phyloP scores from a whole-genome alignment of 1,140 invertebrate genomes.

The Drosophila jambulina region DNA sequence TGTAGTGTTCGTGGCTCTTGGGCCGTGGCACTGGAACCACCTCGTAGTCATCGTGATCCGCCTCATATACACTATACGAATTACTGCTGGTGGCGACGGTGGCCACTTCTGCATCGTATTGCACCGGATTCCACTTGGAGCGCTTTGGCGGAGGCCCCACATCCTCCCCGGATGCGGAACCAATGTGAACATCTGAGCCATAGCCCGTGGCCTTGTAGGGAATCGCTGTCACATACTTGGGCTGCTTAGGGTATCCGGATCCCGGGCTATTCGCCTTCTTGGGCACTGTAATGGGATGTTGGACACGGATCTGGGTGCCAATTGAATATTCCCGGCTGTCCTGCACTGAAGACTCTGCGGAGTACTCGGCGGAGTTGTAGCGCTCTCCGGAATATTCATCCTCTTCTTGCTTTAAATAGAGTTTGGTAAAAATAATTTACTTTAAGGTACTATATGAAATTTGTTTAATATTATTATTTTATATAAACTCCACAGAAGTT shows the following conservation, averaged over 20 bases:
- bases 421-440: neutral
- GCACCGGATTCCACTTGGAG: constrained; percentile 60
- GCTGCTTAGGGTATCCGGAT: constrained; percentile 51
- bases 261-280: constrained; percentile 57
- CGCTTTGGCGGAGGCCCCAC: constrained; percentile 57
- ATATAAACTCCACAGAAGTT: too few relatives aligned
- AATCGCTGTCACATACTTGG: constrained; percentile 47
- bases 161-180: constrained; percentile 31
- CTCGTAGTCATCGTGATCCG: constrained; percentile 74
- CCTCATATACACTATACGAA: constrained; percentile 71
- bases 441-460: too few relatives aligned
- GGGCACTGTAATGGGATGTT: constrained; percentile 78
- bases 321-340: constrained; percentile 80
- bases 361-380: constrained; percentile 69
- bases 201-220: constrained; percentile 58
- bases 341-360: constrained; percentile 57
- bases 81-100: constrained; percentile 53
- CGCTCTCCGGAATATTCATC: constrained; percentile 76
- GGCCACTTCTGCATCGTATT: constrained; percentile 59
- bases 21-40: constrained; percentile 40
- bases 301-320: constrained; percentile 80
- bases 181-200: constrained; percentile 34
- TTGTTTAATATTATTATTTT: too few relatives aligned
- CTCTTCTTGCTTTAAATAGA: constrained; percentile 55
- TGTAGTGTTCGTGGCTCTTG: constrained; percentile 68